phyloP scores from a whole-genome alignment of 2,113 vertebrate genomes.

The Otolemur garnettii region DNA sequence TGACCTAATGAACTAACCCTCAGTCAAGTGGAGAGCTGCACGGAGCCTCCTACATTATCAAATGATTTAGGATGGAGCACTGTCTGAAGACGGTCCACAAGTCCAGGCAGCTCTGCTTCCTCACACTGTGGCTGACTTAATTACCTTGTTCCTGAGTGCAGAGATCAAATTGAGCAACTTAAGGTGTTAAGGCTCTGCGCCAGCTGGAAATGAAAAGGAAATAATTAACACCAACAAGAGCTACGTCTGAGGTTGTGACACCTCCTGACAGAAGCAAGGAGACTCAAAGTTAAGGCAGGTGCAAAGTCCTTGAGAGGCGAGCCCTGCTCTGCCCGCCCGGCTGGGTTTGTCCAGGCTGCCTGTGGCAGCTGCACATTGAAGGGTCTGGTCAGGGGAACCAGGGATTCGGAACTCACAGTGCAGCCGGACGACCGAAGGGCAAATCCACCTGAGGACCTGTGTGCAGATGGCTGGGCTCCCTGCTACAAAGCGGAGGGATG shows the following conservation, averaged over 20 bases:
- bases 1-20: slow-evolving; percentile 89
- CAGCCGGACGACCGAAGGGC: not conserved
- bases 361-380: not conserved
- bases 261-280: slow-evolving; percentile 86
- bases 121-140: slow-evolving; percentile 88
- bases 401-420: not conserved
- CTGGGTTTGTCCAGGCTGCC: not conserved
- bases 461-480: not conserved
- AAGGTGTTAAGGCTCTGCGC: slow-evolving; percentile 85
- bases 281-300: slow-evolving; percentile 83
- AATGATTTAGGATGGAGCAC: slow-evolving; percentile 88
- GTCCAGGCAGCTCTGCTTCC: slow-evolving; percentile 83
- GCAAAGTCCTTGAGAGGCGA: slow-evolving; percentile 82
- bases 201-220: slow-evolving; percentile 88
- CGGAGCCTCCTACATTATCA: slow-evolving; percentile 83
- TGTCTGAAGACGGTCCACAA: slow-evolving; percentile 84
- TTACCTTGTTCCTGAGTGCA: slow-evolving; percentile 89
- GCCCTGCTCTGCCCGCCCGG: slow-evolving; percentile 70
- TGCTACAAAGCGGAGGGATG: too few relatives aligned
- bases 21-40: slow-evolving; percentile 82
- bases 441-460: not conserved
- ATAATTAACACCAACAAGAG: slow-evolving; percentile 88
- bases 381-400: not conserved
- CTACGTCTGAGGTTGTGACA: slow-evolving; percentile 80
- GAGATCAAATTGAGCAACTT: slow-evolving; percentile 89